Base-by-base conservation (phyloP, 1,140 invertebrate species). In the Ectropis grisescens region DNA sequence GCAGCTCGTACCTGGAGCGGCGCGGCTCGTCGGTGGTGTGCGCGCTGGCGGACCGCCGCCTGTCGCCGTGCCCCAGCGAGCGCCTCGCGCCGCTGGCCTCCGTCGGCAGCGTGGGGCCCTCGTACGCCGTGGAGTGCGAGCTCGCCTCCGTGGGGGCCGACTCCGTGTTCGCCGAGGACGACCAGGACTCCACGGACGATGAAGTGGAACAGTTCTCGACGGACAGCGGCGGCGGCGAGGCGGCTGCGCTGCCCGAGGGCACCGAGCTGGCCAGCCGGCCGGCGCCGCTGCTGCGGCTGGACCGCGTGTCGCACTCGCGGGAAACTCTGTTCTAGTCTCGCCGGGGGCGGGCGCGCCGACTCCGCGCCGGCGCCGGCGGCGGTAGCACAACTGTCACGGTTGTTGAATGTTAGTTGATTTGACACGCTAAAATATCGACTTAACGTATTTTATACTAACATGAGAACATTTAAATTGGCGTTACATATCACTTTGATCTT, bases 41-140 rank as follows among this genome's bases (percentile, higher is more conserved):
- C 50, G 88, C 89, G 52, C 61, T 91, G 72, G 85, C 87, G 47
- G 84, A 87, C 48, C 75, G 85, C 12, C 83, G 85, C 13, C 83
- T 91, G 9, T 93, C 92, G n/a, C 92, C 92, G 0, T 91, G 90
- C 66, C 89, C 88, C 2, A 93, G 91, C 58, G 90, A 92, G 58
- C 64, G 85, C 32, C 56, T 87, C 23, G 91, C 91, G 2, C 91
- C 91, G 9, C 76, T 93, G 13, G 91, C 91, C 19, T 92, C 90
- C 23, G 87, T 92, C 62, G 90, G 90, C 49, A 92, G 90, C 68
- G 88, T 88, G 50, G 89, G 88, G 40, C 87, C 87, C 33, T 89
- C 87, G 14, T 81, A 84, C 40, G 86, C 83, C 22, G 80, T 90
- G 28, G 90, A 91, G 50, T 89, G 88, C 85, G 88, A 60, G 85